Conservation (phyloP, 2,888 invertebrate species). For the Chrysolina haemoptera region DNA sequence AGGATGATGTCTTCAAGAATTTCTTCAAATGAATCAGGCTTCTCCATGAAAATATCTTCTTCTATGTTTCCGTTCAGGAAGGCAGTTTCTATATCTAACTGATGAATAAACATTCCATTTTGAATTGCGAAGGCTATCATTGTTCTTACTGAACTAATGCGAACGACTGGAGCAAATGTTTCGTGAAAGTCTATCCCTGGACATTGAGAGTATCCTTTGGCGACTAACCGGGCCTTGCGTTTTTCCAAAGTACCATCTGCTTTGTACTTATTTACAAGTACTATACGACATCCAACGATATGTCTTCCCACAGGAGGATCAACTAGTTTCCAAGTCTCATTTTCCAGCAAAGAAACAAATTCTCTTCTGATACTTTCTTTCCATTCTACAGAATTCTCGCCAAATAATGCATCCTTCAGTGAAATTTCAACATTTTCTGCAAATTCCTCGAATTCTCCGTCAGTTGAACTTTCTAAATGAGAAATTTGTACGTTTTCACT, state of each 20-base stretch:
- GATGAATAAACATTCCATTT: constrained; percentile 30
- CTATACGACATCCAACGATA: constrained; percentile 49
- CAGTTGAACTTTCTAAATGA: background rate
- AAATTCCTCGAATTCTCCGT: background rate
- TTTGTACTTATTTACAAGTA: constrained; percentile 35
- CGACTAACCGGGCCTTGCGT: too few relatives aligned
- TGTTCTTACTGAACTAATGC: constrained; percentile 11
- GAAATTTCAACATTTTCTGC: background rate
- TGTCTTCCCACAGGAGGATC: constrained; percentile 37
- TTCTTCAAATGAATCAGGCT: too few relatives aligned
- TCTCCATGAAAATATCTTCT: too few relatives aligned
- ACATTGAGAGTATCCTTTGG: background rate
- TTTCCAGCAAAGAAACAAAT: background rate
- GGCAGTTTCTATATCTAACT: constrained; percentile 37
- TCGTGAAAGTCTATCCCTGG: background rate
- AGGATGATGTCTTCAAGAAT: too few relatives aligned
- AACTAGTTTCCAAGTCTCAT: constrained; percentile 46
- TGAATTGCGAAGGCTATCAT: constrained; percentile 32
- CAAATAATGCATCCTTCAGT: background rate
- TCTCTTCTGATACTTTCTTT: constrained; percentile 4
- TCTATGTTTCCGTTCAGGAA: too few relatives aligned
- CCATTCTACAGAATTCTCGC: too few relatives aligned
- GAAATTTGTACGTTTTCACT: too few relatives aligned
- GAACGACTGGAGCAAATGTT: background rate
- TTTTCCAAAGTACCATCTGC: constrained; percentile 47